Base-by-base conservation (phyloP, 2,113 vertebrate genomes). In the Phalacrocorax aristotelis region DNA sequence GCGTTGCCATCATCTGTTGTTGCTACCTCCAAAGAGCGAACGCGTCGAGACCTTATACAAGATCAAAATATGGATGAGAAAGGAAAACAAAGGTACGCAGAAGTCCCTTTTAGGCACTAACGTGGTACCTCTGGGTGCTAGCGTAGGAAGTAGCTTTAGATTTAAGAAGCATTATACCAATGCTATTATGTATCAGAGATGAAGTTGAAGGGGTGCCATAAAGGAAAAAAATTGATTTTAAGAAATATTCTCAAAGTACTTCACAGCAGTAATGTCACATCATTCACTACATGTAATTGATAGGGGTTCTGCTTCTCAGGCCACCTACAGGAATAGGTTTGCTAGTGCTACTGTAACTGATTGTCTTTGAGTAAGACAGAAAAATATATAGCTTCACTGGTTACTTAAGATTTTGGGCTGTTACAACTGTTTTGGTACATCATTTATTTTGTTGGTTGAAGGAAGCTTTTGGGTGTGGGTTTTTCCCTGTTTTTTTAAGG, bases 21-120 rank as follows among this genome's bases (percentile, higher is more conserved):
- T 98, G 99, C 99, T 99, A 99, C 99, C 99, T 99, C 99, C 99
- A 99, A 99, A 98, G 99, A 99, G 89, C 98, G 99, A 93, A 99
- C 99, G 60, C 99, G 99, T 97, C 98, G 99, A 99, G 99, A 99
- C 98, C 99, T 99, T 97, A 99, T 99, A 98, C 99, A 99, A 96
- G 99, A 99, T 98, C 99, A 99, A 97, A 99, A 98, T 76, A 99
- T 99, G 99, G 99, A 99, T 91, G 99, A 99, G 97, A 99, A 98
- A 89, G 99, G 99, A 76, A 99, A 99, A 96, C 99, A 99, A 98
- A 99, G 99, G 99, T 99, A 97, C 4, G 29, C 11, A 11, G 72
- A 61, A 57, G 18, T 54, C 15, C 55, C 10, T 66, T 60, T 25
- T 44, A 55, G 48, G 29, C 4, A 2, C 11, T 46, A 32, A 49